phyloP scores from a whole-genome alignment of 2,888 invertebrate species.

The Ethmia dodecea region DNA sequence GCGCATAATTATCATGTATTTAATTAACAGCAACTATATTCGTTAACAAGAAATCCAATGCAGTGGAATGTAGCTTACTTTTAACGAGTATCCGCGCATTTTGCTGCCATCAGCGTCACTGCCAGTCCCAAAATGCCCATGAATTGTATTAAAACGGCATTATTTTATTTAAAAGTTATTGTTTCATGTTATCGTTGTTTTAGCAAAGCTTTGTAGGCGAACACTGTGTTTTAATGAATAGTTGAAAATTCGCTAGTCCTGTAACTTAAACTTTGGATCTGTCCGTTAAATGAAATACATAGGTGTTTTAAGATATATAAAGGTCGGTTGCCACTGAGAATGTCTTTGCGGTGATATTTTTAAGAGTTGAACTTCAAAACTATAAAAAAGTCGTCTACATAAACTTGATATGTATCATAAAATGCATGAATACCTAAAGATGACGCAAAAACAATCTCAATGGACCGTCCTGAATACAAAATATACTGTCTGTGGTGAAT shows the following conservation, averaged over 20 bases:
- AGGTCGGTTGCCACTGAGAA: background rate
- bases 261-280: constrained; percentile 66
- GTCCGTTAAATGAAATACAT: constrained; percentile 52
- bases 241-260: constrained; percentile 56
- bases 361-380: too few species aligned
- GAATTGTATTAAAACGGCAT: constrained; percentile 26
- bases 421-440: too few species aligned
- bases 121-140: constrained; percentile 14
- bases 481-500: constrained; percentile 72
- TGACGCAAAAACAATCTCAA: too few species aligned
- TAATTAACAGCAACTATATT: constrained; percentile 9
- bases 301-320: constrained; percentile 63
- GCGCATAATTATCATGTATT: constrained; percentile 19
- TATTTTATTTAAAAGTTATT: constrained; percentile 43
- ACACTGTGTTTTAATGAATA: constrained; percentile 33
- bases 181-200: constrained; percentile 60
- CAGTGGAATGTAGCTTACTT: constrained; percentile 14
- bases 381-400: too few species aligned
- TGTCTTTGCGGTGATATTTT: too few species aligned
- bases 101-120: constrained; percentile 18
- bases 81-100: constrained; percentile 19
- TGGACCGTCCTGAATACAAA: constrained; percentile 33
- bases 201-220: constrained; percentile 58
- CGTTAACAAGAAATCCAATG: constrained; percentile 13
- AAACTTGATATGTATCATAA: too few species aligned